phyloP scores from a whole-genome alignment of 2,113 vertebrate species.

The Conger conger region DNA sequence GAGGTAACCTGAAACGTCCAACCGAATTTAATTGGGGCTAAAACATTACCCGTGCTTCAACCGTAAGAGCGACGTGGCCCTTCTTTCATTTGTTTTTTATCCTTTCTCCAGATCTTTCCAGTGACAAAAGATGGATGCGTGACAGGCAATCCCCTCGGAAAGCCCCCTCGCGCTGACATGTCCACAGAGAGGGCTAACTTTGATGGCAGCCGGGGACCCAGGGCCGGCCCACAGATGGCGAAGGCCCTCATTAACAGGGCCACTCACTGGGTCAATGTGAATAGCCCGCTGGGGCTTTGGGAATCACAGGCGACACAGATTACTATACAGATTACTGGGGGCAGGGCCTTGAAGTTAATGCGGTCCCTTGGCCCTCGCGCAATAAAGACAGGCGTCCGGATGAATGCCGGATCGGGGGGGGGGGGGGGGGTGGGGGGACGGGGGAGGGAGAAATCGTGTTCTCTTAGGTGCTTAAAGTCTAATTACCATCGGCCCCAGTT shows the following conservation, averaged over 20 bases:
- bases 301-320: slow-evolving; percentile 65
- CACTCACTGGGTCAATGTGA: slow-evolving; percentile 58
- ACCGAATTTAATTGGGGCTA: neutral
- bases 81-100: neutral
- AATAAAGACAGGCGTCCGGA: slow-evolving; percentile 51
- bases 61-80: neutral
- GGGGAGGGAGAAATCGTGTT: slow-evolving; percentile 52
- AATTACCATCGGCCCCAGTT: slow-evolving; percentile 60
- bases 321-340: slow-evolving; percentile 63
- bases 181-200: slow-evolving; percentile 9
- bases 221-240: slow-evolving; percentile 64
- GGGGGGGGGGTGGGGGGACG: slow-evolving; percentile 44
- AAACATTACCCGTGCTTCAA: neutral
- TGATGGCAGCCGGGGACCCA: slow-evolving; percentile 29
- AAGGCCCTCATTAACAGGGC: slow-evolving; percentile 67
- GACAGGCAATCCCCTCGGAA: neutral
- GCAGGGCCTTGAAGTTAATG: slow-evolving; percentile 52
- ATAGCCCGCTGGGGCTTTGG: slow-evolving; percentile 59
- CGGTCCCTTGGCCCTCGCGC: slow-evolving; percentile 57
- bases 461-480: slow-evolving; percentile 70
- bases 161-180: neutral
- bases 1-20: neutral
- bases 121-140: slow-evolving; percentile 8
- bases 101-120: neutral
- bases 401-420: slow-evolving; percentile 51